phyloP scores from a whole-genome alignment of 2,797 vertebrate species.

The Enteromius mattozi region DNA sequence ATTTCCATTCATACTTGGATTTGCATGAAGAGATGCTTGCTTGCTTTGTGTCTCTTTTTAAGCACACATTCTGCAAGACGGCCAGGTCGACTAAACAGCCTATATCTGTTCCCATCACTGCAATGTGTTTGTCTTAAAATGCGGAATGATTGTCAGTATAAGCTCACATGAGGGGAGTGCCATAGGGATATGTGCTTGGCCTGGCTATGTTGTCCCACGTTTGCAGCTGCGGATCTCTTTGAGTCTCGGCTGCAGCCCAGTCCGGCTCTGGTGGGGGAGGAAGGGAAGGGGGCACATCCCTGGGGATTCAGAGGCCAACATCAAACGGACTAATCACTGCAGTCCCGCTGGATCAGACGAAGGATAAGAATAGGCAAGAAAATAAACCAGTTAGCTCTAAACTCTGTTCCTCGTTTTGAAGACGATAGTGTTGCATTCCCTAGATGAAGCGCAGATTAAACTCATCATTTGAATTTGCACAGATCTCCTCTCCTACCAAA shows the following conservation, averaged over 20 bases:
- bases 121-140: slow-evolving; percentile 36
- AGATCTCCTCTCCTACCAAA: slow-evolving; percentile 24
- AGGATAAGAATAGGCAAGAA: slow-evolving; percentile 48
- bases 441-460: slow-evolving; percentile 31
- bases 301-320: slow-evolving; percentile 53
- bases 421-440: slow-evolving; percentile 37
- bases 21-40: slow-evolving; percentile 27
- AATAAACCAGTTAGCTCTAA: slow-evolving; percentile 45
- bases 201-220: slow-evolving; percentile 40
- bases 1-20: slow-evolving; percentile 34
- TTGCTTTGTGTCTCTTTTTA: slow-evolving; percentile 49
- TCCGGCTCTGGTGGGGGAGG: slow-evolving; percentile 29
- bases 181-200: slow-evolving; percentile 42
- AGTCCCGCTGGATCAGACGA: slow-evolving; percentile 41
- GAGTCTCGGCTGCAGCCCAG: slow-evolving; percentile 19
- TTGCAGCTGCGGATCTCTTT: slow-evolving; percentile 60
- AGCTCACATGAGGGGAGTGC: slow-evolving; percentile 35
- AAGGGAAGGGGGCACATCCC: slow-evolving; percentile 48
- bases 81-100: neutral
- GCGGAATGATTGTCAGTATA: slow-evolving; percentile 15
- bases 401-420: slow-evolving; percentile 30
- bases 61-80: slow-evolving; percentile 16
- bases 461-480: slow-evolving; percentile 33
- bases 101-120: slow-evolving; percentile 27
- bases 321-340: slow-evolving; percentile 56